phyloP scores from a whole-genome alignment of 2,113 vertebrate species.

The Henicopernis longicauda region DNA sequence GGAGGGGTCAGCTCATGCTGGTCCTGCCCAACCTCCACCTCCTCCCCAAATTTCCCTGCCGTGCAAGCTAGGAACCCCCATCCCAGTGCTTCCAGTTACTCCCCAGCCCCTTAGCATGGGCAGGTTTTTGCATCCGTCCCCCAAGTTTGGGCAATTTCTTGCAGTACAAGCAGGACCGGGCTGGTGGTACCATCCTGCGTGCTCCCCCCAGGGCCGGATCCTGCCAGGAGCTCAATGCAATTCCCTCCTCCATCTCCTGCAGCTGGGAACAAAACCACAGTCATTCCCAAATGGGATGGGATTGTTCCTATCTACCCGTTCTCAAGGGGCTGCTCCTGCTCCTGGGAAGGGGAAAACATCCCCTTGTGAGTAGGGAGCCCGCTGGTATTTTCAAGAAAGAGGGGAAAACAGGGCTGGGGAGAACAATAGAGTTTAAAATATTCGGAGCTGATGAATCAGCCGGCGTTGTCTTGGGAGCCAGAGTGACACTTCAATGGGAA shows the following conservation, averaged over 20 bases:
- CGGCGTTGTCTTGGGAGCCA: neutral
- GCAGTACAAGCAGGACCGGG: neutral
- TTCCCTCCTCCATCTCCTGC: neutral
- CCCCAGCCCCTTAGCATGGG: rapidly evolving
- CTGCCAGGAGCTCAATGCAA: neutral
- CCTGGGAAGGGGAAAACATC: neutral
- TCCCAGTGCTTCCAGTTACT: neutral
- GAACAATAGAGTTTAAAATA: neutral
- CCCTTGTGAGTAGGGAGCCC: rapidly evolving
- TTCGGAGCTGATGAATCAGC: neutral
- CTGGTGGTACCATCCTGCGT: neutral
- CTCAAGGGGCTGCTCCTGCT: neutral
- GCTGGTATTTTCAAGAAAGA: neutral
- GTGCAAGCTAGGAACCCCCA: neutral
- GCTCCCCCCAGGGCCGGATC: neutral
- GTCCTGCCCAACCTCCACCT: neutral
- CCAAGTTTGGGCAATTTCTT: neutral
- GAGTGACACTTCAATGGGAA: neutral
- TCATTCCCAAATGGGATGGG: neutral
- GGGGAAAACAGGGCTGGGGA: neutral
- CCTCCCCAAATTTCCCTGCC: neutral
- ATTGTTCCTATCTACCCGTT: neutral
- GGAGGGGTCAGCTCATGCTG: neutral
- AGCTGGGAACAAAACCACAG: neutral
- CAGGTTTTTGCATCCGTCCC: neutral